Conservation (phyloP, 2,888 invertebrate genomes). For the Agrochola macilenta region DNA sequence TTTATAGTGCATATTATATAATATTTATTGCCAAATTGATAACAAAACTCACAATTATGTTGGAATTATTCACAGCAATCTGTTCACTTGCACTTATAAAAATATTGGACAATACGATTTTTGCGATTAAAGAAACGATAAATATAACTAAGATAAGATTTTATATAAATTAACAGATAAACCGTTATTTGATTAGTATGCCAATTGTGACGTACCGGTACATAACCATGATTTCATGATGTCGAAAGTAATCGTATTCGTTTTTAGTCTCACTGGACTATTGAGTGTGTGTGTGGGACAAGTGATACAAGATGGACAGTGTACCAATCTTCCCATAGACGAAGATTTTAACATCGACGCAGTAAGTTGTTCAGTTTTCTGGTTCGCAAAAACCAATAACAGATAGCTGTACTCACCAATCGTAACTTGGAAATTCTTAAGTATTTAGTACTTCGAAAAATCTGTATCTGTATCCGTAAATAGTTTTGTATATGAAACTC, state of each 20-base stretch:
- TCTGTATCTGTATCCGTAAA: too few species aligned
- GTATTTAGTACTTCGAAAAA: background rate
- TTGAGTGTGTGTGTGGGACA: conserved; percentile 77
- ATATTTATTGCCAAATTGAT: background rate
- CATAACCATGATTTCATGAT: conserved; percentile 80
- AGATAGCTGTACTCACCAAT: background rate
- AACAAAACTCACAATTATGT: conserved; percentile 5
- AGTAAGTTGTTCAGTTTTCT: conserved; percentile 69
- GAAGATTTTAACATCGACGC: conserved; percentile 69
- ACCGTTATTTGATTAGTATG: conserved; percentile 74
- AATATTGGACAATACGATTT: conserved; percentile 34
- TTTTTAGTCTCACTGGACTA: conserved; percentile 75
- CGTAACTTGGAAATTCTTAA: background rate
- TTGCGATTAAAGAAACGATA: conserved; percentile 59
- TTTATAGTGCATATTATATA: background rate
- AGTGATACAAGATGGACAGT: conserved; percentile 79
- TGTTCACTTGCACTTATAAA: background rate
- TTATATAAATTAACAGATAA: conserved; percentile 75
- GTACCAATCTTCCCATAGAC: conserved; percentile 69
- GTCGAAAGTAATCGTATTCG: conserved; percentile 73
- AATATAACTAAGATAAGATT: conserved; percentile 73
- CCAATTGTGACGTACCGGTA: conserved; percentile 70
- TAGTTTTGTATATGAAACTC: background rate
- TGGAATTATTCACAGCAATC: conserved; percentile 20
- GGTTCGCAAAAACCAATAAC: background rate